Conservation (phyloP, 2,797 vertebrate species). For the Microctenopoma steveboyesi region DNA sequence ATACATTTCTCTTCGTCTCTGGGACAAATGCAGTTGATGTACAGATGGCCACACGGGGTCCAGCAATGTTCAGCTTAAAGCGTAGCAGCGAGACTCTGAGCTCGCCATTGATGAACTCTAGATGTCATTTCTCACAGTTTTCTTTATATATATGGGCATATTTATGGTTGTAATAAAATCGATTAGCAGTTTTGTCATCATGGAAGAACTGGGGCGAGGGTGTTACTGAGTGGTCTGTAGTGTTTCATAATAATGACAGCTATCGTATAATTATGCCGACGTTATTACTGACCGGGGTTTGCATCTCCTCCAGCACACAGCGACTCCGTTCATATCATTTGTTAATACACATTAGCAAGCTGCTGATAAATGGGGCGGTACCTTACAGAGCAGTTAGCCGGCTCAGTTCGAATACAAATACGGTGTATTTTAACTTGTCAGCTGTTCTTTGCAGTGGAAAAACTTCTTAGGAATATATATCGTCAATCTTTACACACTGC, state of each 20-base stretch:
- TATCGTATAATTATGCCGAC: slow-evolving; percentile 13
- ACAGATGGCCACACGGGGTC: neutral
- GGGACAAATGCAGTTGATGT: slow-evolving; percentile 10
- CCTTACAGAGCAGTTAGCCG: slow-evolving; percentile 25
- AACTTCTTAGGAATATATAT: slow-evolving; percentile 44
- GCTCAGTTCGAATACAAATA: slow-evolving; percentile 29
- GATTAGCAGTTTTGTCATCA: neutral
- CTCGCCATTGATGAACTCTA: neutral
- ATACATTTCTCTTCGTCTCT: slow-evolving; percentile 12
- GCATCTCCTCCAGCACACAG: slow-evolving; percentile 32
- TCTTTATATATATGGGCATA: neutral
- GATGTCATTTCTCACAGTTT: slow-evolving; percentile 36
- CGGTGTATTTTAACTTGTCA: slow-evolving; percentile 29
- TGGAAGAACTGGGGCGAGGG: slow-evolving; percentile 4
- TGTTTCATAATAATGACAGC: slow-evolving; percentile 31
- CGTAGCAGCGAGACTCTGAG: neutral
- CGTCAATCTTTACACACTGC: slow-evolving; percentile 48
- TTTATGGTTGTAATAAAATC: neutral
- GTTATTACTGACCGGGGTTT: slow-evolving; percentile 21
- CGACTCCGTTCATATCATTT: slow-evolving; percentile 15
- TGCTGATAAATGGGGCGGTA: slow-evolving; percentile 14
- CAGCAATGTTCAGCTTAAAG: slow-evolving; percentile 17
- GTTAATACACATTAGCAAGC: slow-evolving; percentile 33
- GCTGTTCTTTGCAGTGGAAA: slow-evolving; percentile 24
- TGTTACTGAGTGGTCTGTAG: neutral